These are phyloP conservation scores for Eupsilia transversa DNA, from an alignment of 2,888 invertebrate genomes.

Conservation along the genomic window DNA sequence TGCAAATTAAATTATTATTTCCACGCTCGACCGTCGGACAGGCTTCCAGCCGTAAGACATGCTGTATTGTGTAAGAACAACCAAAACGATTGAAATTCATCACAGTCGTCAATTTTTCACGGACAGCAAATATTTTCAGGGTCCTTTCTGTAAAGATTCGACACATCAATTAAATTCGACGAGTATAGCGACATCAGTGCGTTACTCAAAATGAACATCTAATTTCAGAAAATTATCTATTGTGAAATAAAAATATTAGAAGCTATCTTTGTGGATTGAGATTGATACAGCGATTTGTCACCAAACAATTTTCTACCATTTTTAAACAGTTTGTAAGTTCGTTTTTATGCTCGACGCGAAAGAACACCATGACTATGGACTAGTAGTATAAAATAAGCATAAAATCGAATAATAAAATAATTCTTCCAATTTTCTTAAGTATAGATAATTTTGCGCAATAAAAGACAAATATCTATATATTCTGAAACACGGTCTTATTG, in stretches of 20 bases:
- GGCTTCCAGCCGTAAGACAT: conserved; percentile 31
- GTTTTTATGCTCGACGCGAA: conserved; percentile 77
- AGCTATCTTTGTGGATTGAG: conserved; percentile 43
- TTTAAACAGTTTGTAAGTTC: conserved; percentile 72
- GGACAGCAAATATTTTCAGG: conserved; percentile 57
- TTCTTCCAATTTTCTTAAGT: conserved; percentile 71
- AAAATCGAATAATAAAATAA: conserved; percentile 76
- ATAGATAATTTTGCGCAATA: conserved; percentile 66
- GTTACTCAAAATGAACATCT: conserved; percentile 20
- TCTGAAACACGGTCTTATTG: conserved; percentile 47
- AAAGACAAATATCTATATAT: conserved; percentile 67
- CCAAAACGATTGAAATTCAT: conserved; percentile 38
- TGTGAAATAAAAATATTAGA: conserved; percentile 21
- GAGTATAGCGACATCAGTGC: conserved; percentile 16
- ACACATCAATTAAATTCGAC: conserved; percentile 49
- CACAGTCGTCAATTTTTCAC: conserved; percentile 58
- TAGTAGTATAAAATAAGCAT: conserved; percentile 74
- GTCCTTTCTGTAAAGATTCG: conserved; percentile 58
- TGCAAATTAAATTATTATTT: conserved; percentile 1
- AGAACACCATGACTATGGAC: conserved; percentile 77
- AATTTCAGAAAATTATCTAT: conserved; percentile 19
- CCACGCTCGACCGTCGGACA: conserved; percentile 23
- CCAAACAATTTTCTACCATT: conserved; percentile 73
- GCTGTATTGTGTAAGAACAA: conserved; percentile 40
- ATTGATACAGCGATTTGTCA: conserved; percentile 72